Evolutionary conservation across 2,888 invertebrate genomes (phyloP), one percentile per base, ranked within the genome.

Genomic region (Lasioglossum pauxillum): DNA sequence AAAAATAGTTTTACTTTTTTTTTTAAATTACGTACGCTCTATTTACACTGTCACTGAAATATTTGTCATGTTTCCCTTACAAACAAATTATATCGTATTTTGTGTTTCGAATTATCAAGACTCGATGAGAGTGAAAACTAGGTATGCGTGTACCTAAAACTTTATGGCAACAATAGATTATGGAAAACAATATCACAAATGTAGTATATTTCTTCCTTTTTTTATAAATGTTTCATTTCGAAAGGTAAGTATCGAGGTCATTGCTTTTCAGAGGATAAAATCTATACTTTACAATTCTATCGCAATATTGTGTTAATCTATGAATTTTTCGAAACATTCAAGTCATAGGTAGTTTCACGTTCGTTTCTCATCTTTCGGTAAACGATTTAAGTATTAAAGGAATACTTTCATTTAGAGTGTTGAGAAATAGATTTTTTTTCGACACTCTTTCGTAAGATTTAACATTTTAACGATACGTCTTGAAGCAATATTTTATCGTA

Each of bases 1-100:
- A 86, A 86, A 86, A 86, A 86, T 86, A 86, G 82, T 86, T 86
- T 82, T 79, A 85, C 85, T 85, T 86, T 77, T 79, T 77, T 79
- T 79, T 79, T 75, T 38, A 69, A 86, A 80, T 82, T 57, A 74
- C 71, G 69, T 79, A 86, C n/a, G 71, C 44, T 73, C 80, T 87
- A 87, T 87, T 80, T 86, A 87, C 87, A 87, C 41, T 46, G n/a
- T 80, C 53, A 53, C 76, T 60, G 78, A 86, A 73, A 78, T 57
- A 85, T 27, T 69, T 73, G 49, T 77, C 73, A 64, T 78, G 69
- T 44, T 60, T 75, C 57, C 71, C 35, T 14, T 74, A 74, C 60
- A 44, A 77, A 69, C 14, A 49, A 86, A 83, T 27, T 53, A 53
- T 53, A 74, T n/a, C 53, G 44, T 53, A 35, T 12, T 67, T 35